Evolutionary conservation across 2,888 invertebrate genomes (phyloP).

Genomic region (Pyrochroa serraticornis): DNA sequence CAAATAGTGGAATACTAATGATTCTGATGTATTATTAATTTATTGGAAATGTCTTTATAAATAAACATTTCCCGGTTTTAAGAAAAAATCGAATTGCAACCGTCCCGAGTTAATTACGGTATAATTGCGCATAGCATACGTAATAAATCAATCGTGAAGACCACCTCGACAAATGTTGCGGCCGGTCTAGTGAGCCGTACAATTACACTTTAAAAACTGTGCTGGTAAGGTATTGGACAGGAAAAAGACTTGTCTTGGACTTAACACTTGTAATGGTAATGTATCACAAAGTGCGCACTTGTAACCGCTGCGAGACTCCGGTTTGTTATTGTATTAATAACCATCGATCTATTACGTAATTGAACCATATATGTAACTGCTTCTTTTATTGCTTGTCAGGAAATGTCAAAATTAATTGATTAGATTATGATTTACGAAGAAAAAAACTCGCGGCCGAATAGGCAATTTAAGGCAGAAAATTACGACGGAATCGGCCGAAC

Average conservation of each 20-base stretch:
- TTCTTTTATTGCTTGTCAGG: slow-evolving; percentile 14
- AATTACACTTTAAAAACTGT: slow-evolving; percentile 29
- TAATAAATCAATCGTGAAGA: slow-evolving; percentile 42
- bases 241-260: slow-evolving; percentile 34
- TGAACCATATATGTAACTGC: slow-evolving; percentile 21
- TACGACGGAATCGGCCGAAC: neutral
- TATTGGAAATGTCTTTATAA: slow-evolving; percentile 7
- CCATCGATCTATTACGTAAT: slow-evolving; percentile 15
- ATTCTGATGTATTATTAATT: slow-evolving; percentile 22
- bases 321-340: slow-evolving; percentile 25
- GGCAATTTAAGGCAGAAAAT: slow-evolving; percentile 2
- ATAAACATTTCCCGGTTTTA: neutral
- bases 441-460: slow-evolving; percentile 1
- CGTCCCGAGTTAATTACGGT: slow-evolving; percentile 38
- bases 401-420: slow-evolving; percentile 18
- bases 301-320: slow-evolving; percentile 6
- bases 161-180: slow-evolving; percentile 37
- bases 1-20: slow-evolving; percentile 25
- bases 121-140: slow-evolving; percentile 39
- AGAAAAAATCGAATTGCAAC: slow-evolving; percentile 1
- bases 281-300: slow-evolving; percentile 25
- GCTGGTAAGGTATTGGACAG: slow-evolving; percentile 30
- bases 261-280: slow-evolving; percentile 35
- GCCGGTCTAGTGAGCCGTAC: slow-evolving; percentile 20
- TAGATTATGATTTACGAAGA: neutral